phyloP scores from a whole-genome alignment of 2,113 vertebrate species.

The Callipepla californica region DNA sequence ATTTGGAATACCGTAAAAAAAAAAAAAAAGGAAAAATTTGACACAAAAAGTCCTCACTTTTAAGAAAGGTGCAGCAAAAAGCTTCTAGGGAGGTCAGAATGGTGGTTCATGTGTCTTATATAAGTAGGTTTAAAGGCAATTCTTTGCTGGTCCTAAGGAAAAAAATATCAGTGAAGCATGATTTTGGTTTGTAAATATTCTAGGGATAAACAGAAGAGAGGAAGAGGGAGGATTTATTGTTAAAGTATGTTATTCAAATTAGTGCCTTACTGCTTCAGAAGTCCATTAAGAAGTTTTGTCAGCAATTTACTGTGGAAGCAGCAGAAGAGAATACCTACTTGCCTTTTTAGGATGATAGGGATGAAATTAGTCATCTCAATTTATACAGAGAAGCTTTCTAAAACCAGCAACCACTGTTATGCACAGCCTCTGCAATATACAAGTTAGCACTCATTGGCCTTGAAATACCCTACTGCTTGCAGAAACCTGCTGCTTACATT shows the following conservation, averaged over 20 bases:
- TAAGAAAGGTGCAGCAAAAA: background rate
- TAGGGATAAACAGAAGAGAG: background rate
- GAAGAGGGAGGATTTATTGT: background rate
- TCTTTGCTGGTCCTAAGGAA: background rate
- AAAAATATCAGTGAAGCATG: background rate
- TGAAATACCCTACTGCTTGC: background rate
- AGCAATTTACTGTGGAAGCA: background rate
- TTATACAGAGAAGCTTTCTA: background rate
- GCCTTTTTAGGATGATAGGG: background rate
- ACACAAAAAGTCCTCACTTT: background rate
- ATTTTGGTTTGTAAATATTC: background rate
- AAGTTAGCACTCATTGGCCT: background rate
- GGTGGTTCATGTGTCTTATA: background rate
- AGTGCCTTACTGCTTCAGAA: background rate
- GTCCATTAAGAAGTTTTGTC: background rate
- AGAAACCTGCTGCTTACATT: background rate
- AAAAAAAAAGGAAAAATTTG: background rate
- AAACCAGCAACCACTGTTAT: background rate
- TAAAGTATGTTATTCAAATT: background rate
- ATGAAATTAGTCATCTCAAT: background rate
- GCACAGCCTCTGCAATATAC: background rate
- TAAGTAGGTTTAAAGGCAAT: background rate
- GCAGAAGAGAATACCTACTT: background rate
- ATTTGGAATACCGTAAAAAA: background rate
- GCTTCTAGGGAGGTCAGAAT: background rate